Base-by-base conservation (phyloP, 2,113 vertebrate genomes). In the Ceyx melanurus region DNA sequence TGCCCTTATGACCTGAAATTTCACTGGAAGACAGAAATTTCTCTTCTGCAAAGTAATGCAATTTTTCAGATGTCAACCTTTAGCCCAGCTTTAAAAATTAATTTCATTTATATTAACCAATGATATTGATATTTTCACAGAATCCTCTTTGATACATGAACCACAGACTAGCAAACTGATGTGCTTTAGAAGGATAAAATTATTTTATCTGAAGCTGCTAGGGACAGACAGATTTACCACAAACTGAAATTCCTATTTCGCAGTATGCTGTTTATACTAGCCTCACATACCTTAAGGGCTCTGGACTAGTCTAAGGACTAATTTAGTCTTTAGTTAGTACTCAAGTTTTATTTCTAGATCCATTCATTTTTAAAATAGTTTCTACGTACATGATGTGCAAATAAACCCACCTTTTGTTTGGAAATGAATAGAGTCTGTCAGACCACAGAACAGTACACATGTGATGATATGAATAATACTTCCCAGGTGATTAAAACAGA, bases 21-120 rank as follows among this genome's bases (percentile, higher is more conserved):
- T 98, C 98, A 98, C 98, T 98, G 97, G 97, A 97, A 98, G 98
- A 98, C 98, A 98, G 97, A 98, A 98, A 98, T 98, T 97, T 98
- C 97, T 98, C 97, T 98, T 98, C 98, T 97, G 98, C 97, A 98
- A 98, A 98, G 97, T 98, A 98, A 98, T 98, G 98, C 97, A 98
- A 98, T 98, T 98, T 98, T 98, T 98, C 98, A 98, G 97, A 97
- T 98, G 98, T 98, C 98, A 98, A 98, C 98, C 98, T 98, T 98
- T 98, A 98, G 97, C 97, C 98, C 90, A 97, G 97, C 97, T 98
- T 98, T 98, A 98, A 98, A 98, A 98, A 98, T 98, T 98, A 98
- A 98, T 98, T 98, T 98, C 98, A 98, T 98, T 98, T 98, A 98
- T 98, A 98, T 98, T 98, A 98, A 98, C 98, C 98, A 98, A 98